A percentile compares a stretch with the other conserved stretches of the same genome.
These are phyloP conservation scores for Nymphalis io DNA, from an alignment of 1,140 invertebrate species.

Conservation along the genomic window DNA sequence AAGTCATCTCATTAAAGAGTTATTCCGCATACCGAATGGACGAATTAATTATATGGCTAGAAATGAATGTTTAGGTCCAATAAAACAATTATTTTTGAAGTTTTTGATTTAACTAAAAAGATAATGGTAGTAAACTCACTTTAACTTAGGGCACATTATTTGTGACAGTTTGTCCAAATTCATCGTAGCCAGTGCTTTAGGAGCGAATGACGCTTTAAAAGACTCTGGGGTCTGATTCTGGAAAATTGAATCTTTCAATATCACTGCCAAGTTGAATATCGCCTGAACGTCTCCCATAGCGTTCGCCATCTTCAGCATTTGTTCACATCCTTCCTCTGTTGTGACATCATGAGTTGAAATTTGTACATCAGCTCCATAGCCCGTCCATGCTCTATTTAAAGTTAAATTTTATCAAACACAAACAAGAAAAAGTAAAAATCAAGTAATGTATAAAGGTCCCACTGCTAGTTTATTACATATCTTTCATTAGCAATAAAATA, in stretches of 20 bases:
- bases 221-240: conserved; percentile 83
- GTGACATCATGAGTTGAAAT: conserved; percentile 84
- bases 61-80: too few species aligned
- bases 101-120: too few species aligned
- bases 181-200: conserved; percentile 84
- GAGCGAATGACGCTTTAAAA: conserved; percentile 81
- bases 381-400: conserved; percentile 82
- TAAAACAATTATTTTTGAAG: too few species aligned
- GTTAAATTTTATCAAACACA: not conserved
- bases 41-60: too few species aligned
- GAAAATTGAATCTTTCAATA: conserved; percentile 64
- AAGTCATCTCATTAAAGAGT: too few species aligned
- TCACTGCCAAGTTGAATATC: conserved; percentile 91
- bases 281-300: conserved; percentile 84
- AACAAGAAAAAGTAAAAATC: too few species aligned
- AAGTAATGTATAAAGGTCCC: too few species aligned
- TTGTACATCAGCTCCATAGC: conserved; percentile 83
- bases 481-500: too few species aligned
- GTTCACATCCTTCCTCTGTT: too few species aligned
- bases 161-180: conserved; percentile 83
- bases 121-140: conserved; percentile 53
- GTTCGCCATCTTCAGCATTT: too few species aligned
- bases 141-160: conserved; percentile 81
- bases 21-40: too few species aligned
- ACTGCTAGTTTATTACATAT: too few species aligned